These are phyloP conservation scores for Coelopa frigida DNA, from an alignment of 1,140 invertebrate genomes.

Conservation along the genomic window DNA sequence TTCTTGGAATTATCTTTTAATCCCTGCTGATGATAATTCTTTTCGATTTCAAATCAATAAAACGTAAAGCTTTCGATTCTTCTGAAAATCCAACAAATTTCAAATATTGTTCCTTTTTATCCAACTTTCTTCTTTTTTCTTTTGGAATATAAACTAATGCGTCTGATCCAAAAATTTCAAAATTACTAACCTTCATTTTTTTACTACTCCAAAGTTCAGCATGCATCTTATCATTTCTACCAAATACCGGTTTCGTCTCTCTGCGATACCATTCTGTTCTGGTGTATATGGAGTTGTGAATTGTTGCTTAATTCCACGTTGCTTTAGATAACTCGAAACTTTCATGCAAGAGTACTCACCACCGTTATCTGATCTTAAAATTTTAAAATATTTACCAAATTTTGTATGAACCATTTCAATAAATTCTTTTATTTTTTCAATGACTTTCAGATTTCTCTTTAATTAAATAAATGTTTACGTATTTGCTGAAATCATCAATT, in stretches of 20 bases:
- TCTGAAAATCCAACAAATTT: slow-evolving; percentile 8
- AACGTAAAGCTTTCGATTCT: slow-evolving; percentile 5
- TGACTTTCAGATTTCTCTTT: slow-evolving; percentile 29
- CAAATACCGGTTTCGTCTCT: slow-evolving; percentile 7
- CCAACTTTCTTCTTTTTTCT: background rate
- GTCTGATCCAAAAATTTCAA: background rate
- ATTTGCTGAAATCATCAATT: slow-evolving; percentile 32
- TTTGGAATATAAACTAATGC: slow-evolving; percentile 5
- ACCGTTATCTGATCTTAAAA: slow-evolving; percentile 14
- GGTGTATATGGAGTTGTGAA: slow-evolving; percentile 7
- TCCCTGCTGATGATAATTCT: background rate
- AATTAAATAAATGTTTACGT: slow-evolving; percentile 28
- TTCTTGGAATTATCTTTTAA: background rate
- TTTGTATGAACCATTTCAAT: slow-evolving; percentile 26
- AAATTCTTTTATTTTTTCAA: slow-evolving; percentile 24
- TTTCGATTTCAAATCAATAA: background rate
- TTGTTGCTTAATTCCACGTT: slow-evolving; percentile 2
- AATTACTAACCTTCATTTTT: slow-evolving; percentile 3
- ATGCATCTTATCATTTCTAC: slow-evolving; percentile 12
- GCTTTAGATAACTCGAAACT: slow-evolving; percentile 5
- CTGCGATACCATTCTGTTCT: slow-evolving; percentile 9
- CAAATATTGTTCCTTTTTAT: background rate
- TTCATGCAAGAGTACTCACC: slow-evolving; percentile 5
- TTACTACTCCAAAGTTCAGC: slow-evolving; percentile 4
- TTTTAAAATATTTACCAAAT: slow-evolving; percentile 21